Base-by-base conservation (phyloP, 2,797 vertebrate genomes). In the Coluber constrictor region DNA sequence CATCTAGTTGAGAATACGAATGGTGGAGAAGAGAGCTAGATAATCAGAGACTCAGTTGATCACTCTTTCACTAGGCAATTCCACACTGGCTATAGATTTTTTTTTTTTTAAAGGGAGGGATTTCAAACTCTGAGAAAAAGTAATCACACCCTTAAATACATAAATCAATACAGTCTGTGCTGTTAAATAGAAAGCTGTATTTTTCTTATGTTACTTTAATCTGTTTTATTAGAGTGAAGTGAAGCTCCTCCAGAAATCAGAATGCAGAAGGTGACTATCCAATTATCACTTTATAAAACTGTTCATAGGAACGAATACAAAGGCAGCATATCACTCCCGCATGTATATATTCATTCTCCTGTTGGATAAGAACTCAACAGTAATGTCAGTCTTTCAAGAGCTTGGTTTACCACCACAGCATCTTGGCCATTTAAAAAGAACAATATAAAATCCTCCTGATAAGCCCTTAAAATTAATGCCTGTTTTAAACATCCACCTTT, bases 251-350 rank as follows among this genome's bases (percentile, higher is more conserved):
- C 29, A 70, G 87, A 83, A 96, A 95, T 95, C 89, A 79, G 91
- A 94, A 43, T 93, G 59, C 43, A 92, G 95, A 79, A 47, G 95
- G 88, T 93, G 96, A 90, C 90, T 94, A 74, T 83, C 86, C 94
- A 96, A 96, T 97, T 96, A 95, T 94, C 27, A 94, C 87, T 92
- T 93, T 47, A 90, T 96, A 96, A 96, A 97, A 95, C 88, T 92
- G 16, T 94, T 97, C 92, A 63, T 60, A 93, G 79, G 93, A 93
- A 20, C 95, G 94, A 94, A 96, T 88, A 63, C 11, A 94, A 70
- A 37, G 87, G 27, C 74, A 89, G 74, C 61, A 29, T 91, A 95
- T 96, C 96, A 95, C 95, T 95, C 93, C 93, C 93, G 86, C 93
- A 91, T 92, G 93, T 6, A 11, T 90, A 95, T 90, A 95, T 94